Evolutionary conservation across 2,797 vertebrate species (phyloP), one percentile per base, ranked within the genome.

Genomic region (Nasua narica): DNA sequence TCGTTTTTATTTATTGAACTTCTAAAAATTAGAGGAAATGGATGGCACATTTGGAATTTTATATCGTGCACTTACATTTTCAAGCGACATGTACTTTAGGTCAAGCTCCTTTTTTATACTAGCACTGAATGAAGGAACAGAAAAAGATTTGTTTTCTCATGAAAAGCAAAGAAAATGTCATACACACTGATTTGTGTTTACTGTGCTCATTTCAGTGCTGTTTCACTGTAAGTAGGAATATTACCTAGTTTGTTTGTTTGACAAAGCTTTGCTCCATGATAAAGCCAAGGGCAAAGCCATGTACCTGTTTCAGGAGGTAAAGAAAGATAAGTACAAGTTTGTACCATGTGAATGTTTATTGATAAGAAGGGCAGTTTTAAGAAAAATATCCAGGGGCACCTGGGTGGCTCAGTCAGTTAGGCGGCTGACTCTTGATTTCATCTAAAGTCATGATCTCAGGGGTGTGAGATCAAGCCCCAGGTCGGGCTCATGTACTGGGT

Each of bases 241-340:
- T 90, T 95, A 96, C 87, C 84, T 96, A 90, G 65, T 95, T 95
- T 97, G 6, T 65, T 94, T 97, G 6, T 65, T 94, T 97, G 94
- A 92, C 83, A 97, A 95, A 96, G 87, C 90, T 84, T 82, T 97
- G 50, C 70, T 92, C 77, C 23, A 77, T 92, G 69, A 90, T 35
- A 83, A 96, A 97, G 79, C 52, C 60, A 96, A 89, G 94, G 89
- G 79, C 92, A 98, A 97, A 96, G 94, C 46, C 90, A 95, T 83
- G 84, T 32, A 90, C 77, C 96, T 95, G 81, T 87, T 97, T 97
- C 87, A 40, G 27, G 77, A 46, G 37, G 54, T 91, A 90, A 97
- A 95, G 81, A 96, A 97, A 96, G 83, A 95, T n/a, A 98, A 97
- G 87, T 62, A 88, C 96, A 81, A 94, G 86, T n/a, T 96, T 74